These are phyloP conservation scores for Suncus etruscus DNA, from an alignment of 2,113 vertebrate species.

Conservation along the genomic window DNA sequence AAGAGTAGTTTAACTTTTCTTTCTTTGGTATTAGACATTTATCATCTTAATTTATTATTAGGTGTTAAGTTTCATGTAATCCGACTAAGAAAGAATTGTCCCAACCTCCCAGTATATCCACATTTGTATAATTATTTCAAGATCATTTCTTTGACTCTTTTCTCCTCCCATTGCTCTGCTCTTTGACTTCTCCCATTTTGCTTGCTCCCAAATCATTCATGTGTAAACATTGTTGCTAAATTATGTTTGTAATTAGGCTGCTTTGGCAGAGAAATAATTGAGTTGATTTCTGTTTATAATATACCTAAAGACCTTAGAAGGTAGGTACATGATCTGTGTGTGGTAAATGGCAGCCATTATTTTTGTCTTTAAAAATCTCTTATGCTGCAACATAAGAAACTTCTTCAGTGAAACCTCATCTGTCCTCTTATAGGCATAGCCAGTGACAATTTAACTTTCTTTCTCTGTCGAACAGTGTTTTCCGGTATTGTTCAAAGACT, in stretches of 20 bases:
- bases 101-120: background rate
- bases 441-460: background rate
- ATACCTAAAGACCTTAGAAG: background rate
- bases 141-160: background rate
- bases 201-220: background rate
- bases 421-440: background rate
- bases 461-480: background rate
- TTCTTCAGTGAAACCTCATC: background rate
- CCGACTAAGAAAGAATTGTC: background rate
- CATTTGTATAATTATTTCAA: background rate
- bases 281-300: background rate
- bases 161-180: background rate
- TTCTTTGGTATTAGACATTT: constrained; percentile 43
- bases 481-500: background rate
- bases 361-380: background rate
- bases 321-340: background rate
- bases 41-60: background rate
- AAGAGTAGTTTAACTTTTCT: background rate
- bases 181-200: background rate
- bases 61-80: background rate
- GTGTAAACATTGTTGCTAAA: background rate
- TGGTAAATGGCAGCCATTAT: background rate
- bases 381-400: background rate
- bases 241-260: constrained; percentile 11
- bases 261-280: background rate